Conservation (phyloP, 2,888 invertebrate species). For the Schizotus pectinicornis region DNA sequence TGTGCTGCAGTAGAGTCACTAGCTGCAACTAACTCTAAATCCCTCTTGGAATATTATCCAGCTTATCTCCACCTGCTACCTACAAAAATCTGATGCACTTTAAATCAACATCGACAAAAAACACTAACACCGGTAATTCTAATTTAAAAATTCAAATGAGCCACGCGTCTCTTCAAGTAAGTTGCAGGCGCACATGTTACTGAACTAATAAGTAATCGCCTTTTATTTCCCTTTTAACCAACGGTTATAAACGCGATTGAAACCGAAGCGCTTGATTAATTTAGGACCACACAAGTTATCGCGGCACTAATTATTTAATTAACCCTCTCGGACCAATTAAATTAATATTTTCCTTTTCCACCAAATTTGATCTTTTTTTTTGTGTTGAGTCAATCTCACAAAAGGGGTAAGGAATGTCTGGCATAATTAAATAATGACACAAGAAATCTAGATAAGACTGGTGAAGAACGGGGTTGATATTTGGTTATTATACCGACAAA, state of each 20-base stretch:
- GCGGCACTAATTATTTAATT: conserved; percentile 22
- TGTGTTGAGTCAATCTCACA: conserved; percentile 1
- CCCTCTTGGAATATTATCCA: background rate
- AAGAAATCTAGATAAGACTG: conserved; percentile 11
- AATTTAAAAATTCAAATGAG: conserved; percentile 43
- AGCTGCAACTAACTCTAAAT: no score
- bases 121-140: conserved; percentile 37
- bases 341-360: conserved; percentile 10
- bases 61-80: conserved; percentile 35
- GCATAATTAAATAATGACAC: conserved; percentile 18
- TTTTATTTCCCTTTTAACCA: conserved; percentile 20
- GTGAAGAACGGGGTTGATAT: conserved; percentile 37
- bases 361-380: conserved; percentile 10
- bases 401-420: background rate
- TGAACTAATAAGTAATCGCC: conserved; percentile 17
- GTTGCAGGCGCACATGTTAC: conserved; percentile 22
- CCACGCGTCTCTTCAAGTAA: conserved; percentile 32
- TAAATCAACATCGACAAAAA: conserved; percentile 39
- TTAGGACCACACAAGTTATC: conserved; percentile 26
- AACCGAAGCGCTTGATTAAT: conserved; percentile 21
- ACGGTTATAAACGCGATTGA: conserved; percentile 8
- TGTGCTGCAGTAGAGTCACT: no score
- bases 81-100: conserved; percentile 36
- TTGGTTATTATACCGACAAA: conserved; percentile 45
- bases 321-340: conserved; percentile 18